phyloP scores from a whole-genome alignment of 1,140 invertebrate genomes.

The Branchinecta lindahli region DNA sequence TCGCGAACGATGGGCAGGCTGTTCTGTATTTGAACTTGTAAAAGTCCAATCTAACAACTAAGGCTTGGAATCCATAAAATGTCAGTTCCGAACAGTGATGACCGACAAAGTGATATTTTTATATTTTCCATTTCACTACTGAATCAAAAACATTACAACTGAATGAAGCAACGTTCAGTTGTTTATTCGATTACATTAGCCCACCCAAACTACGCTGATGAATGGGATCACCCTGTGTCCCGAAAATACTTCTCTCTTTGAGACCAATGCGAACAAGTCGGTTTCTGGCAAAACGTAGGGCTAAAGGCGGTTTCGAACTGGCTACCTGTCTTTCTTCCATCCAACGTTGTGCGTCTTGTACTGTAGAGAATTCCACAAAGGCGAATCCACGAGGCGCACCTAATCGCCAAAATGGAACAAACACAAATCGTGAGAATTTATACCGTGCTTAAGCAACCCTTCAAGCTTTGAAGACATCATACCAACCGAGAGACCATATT shows the following conservation, averaged over 20 bases:
- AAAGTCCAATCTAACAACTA: too few species aligned
- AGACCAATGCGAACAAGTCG: background rate
- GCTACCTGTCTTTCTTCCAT: slow-evolving; percentile 85
- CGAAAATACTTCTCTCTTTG: background rate
- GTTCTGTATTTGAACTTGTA: too few species aligned
- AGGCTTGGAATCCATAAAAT: too few species aligned
- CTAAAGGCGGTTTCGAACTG: slow-evolving; percentile 17
- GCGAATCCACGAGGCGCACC: slow-evolving; percentile 78
- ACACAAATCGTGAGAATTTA: slow-evolving; percentile 18
- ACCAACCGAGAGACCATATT: background rate
- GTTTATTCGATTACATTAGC: background rate
- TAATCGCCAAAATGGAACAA: slow-evolving; percentile 31
- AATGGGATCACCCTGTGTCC: background rate
- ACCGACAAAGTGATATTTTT: too few species aligned
- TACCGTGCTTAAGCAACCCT: too few species aligned
- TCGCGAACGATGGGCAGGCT: too few species aligned
- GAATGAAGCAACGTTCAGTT: background rate
- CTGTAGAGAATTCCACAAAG: slow-evolving; percentile 85
- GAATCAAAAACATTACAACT: too few species aligned
- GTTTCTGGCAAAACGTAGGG: background rate
- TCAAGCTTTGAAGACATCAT: background rate
- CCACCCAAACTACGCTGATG: background rate
- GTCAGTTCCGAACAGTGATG: too few species aligned
- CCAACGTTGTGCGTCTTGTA: slow-evolving; percentile 73
- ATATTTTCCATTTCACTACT: too few species aligned